Evolutionary conservation across 2,888 invertebrate species (phyloP).

Genomic region (Drosophila peninsularis): DNA sequence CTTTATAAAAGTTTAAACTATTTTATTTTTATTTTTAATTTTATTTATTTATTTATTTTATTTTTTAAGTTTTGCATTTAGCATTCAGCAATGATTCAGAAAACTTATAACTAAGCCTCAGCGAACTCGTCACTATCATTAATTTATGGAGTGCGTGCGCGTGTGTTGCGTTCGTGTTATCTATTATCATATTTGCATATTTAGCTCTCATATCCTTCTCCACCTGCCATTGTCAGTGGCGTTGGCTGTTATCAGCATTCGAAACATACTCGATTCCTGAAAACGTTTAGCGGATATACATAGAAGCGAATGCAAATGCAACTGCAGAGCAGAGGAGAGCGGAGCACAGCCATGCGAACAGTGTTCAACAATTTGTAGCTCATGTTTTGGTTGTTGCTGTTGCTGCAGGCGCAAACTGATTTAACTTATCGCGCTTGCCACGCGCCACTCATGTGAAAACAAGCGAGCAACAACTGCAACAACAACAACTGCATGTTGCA

Average conservation of each 20-base stretch:
- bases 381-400: conserved; percentile 64
- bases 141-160: not conserved
- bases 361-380: conserved; percentile 75
- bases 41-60: too few relatives aligned
- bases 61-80: too few relatives aligned
- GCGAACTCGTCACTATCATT: not conserved
- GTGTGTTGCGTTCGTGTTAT: not conserved
- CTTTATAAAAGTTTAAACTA: not conserved
- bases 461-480: conserved; percentile 31
- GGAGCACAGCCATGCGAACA: conserved; percentile 48
- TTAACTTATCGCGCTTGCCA: conserved; percentile 72
- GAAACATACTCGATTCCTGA: conserved; percentile 24
- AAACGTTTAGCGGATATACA: conserved; percentile 13
- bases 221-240: conserved; percentile 28
- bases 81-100: too few relatives aligned
- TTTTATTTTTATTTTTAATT: too few relatives aligned
- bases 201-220: conserved; percentile 3
- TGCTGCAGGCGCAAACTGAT: conserved; percentile 59
- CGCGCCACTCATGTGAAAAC: conserved; percentile 65
- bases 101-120: not conserved
- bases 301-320: conserved; percentile 8
- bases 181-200: conserved; percentile 26
- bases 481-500: conserved; percentile 30
- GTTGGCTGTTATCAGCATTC: conserved; percentile 32
- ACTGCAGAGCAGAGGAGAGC: not conserved